Percentiles rank a stretch among this genome's conserved stretches.
phyloP scores from a whole-genome alignment of 2,888 invertebrate genomes.

The Chrysodeixis includens region DNA sequence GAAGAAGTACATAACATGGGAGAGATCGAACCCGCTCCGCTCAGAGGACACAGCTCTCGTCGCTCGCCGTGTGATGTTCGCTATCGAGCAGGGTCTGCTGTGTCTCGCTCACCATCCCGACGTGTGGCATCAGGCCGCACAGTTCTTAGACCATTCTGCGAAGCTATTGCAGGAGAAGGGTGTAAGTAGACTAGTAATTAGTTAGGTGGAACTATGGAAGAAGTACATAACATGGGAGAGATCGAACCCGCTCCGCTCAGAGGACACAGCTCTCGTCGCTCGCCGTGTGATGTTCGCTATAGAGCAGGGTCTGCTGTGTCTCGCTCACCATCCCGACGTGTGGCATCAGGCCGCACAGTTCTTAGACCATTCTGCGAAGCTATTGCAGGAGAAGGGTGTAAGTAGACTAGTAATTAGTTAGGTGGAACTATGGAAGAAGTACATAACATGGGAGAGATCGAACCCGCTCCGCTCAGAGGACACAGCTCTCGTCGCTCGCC shows the following conservation, averaged over 20 bases:
- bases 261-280: too few species aligned
- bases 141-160: slow-evolving; percentile 98
- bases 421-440: slow-evolving; percentile 99
- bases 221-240: too few species aligned
- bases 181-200: slow-evolving; percentile 89
- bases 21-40: slow-evolving; percentile 98
- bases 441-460: slow-evolving; percentile 98
- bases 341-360: too few species aligned
- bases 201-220: too few species aligned
- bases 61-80: slow-evolving; percentile 98
- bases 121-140: slow-evolving; percentile 99
- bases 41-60: slow-evolving; percentile 98
- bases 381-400: too few species aligned
- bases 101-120: slow-evolving; percentile 99
- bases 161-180: slow-evolving; percentile 98
- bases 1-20: slow-evolving; percentile 99
- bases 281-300: too few species aligned
- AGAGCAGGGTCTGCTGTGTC: too few species aligned
- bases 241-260: too few species aligned
- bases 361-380: too few species aligned
- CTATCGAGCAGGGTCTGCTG: slow-evolving; percentile 98
- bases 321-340: too few species aligned
- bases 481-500: slow-evolving; percentile 96
- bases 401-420: slow-evolving; percentile 75
- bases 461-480: slow-evolving; percentile 99